A percentile compares a stretch with the other conserved stretches of the same genome.
Conservation (phyloP, 1,140 invertebrate species). For the Sogatella furcifera region DNA sequence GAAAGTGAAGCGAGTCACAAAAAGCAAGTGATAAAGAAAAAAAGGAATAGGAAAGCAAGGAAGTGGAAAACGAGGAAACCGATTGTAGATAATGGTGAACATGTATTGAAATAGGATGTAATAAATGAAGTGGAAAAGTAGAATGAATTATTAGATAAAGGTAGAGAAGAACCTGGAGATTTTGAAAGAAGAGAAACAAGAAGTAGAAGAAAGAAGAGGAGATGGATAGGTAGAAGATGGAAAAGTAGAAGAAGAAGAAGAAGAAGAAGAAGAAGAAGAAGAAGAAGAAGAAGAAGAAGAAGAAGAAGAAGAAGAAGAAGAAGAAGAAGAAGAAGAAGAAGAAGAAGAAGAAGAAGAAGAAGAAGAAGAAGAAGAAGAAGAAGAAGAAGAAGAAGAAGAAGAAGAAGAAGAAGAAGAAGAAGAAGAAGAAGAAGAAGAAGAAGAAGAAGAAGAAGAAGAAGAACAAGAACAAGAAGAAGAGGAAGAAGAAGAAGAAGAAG, state of each 20-base stretch:
- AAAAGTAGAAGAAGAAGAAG: not conserved
- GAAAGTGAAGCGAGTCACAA: too few species aligned
- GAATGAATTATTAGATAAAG: not conserved
- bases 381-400: too few species aligned
- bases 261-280: not conserved
- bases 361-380: too few species aligned
- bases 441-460: too few species aligned
- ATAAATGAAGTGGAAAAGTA: not conserved
- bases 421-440: too few species aligned
- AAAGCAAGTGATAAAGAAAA: too few species aligned
- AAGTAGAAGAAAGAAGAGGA: not conserved
- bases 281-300: constrained; percentile 1
- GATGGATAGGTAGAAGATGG: not conserved
- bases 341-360: not conserved
- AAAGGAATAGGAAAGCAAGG: too few species aligned
- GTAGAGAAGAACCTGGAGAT: not conserved
- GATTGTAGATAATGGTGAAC: too few species aligned
- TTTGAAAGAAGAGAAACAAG: not conserved
- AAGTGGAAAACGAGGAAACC: too few species aligned
- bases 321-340: constrained; percentile 1
- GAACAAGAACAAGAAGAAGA: too few species aligned
- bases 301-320: not conserved
- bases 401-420: too few species aligned
- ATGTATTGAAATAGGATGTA: not conserved
- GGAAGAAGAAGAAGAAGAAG: too few species aligned